These are phyloP conservation scores for Notodonta dromedarius DNA, from an alignment of 2,888 invertebrate genomes.

Conservation along the genomic window DNA sequence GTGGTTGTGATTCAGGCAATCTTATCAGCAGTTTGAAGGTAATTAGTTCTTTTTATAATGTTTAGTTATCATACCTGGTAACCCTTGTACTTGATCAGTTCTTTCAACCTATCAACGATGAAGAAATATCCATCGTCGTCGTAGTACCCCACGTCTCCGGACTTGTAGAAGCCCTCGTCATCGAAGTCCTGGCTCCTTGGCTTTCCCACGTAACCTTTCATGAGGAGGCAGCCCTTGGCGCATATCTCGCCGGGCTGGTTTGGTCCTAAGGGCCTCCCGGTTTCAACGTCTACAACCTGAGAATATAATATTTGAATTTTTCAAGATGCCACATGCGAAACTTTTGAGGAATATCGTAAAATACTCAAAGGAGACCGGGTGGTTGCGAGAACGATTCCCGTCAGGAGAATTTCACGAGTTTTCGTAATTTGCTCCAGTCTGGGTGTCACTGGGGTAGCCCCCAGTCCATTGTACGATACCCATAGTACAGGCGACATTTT, in stretches of 20 bases:
- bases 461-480: too few relatives aligned
- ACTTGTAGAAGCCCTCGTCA: constrained; percentile 92
- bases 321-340: too few relatives aligned
- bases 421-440: too few relatives aligned
- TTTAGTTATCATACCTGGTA: constrained; percentile 56
- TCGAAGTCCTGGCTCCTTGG: constrained; percentile 85
- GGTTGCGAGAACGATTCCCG: too few relatives aligned
- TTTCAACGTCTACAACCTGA: constrained; percentile 83
- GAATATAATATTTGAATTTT: constrained; percentile 7
- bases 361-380: too few relatives aligned
- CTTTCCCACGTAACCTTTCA: constrained; percentile 90
- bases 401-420: too few relatives aligned
- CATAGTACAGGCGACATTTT: too few relatives aligned
- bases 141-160: constrained; percentile 72
- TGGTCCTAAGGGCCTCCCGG: constrained; percentile 85
- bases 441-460: too few relatives aligned
- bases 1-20: too few relatives aligned
- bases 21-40: not conserved
- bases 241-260: constrained; percentile 91
- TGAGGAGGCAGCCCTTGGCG: constrained; percentile 89
- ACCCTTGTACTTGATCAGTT: constrained; percentile 73
- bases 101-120: constrained; percentile 69
- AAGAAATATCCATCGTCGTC: constrained; percentile 64
- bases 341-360: too few relatives aligned
- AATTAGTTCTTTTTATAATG: not conserved